Evolutionary conservation across 2,113 vertebrate genomes (phyloP), one percentile per base, ranked within the genome.

Genomic region (Callocephalon fimbriatum): DNA sequence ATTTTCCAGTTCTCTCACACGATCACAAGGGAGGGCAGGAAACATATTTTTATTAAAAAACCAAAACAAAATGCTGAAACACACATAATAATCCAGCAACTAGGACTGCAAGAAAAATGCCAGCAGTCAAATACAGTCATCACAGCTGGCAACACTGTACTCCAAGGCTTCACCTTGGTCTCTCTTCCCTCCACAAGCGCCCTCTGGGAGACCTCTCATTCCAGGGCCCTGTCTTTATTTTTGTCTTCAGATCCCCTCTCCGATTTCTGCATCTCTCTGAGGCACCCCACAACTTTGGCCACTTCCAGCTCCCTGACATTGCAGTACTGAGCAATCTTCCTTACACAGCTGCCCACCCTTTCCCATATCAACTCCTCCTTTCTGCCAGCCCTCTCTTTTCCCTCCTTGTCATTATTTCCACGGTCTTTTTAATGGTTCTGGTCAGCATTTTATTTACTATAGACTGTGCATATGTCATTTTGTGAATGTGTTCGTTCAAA

Each of bases 381-480:
- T 67, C 70, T 90, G 21, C 38, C 68, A 94, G 35, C 54, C 21
- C 12, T 73, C 53, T 32, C 22, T 61, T 78, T 65, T 11, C 38
- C 31, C 20, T 86, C 38, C 23, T 53, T n/a, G 7, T 61, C 18
- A 15, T n/a, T 58, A 12, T 86, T 92, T 84, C 63, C 40, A 11
- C 0, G 0, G 29, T 45, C 35, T 54, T 44, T 19, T 58, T 32
- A 40, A 25, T 27, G 38, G 20, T 31, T 79, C 72, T 56, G 25
- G 19, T 45, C 6, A 7, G 26, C 2, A 0, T 73, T 89, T 70
- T 40, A 32, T 32, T 38, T 38, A 4, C 65, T 61, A 1, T 18
- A 26, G 42, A 56, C 47, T 2, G 2, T 1, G 2, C 6, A 3
- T 16, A 4, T 47, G 35, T 37, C 1, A 1, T 66, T 45, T 10